Evolutionary conservation across 2,888 invertebrate genomes (phyloP).

Genomic region (Ophion costatus): DNA sequence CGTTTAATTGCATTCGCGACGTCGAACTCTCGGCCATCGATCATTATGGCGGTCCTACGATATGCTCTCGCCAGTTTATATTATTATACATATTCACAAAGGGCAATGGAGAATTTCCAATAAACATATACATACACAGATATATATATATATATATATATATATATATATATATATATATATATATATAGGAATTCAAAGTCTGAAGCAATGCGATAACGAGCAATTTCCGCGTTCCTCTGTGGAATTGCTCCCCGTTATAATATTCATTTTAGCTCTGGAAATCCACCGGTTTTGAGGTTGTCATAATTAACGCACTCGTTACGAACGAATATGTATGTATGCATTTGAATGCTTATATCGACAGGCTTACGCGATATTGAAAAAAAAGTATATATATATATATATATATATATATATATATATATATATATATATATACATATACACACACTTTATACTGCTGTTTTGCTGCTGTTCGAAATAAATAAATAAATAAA

Average conservation of each 20-base stretch:
- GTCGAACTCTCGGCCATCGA: slow-evolving; percentile 2
- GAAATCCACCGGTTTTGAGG: slow-evolving; percentile 1
- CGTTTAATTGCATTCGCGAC: slow-evolving; percentile 21
- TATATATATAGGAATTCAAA: slow-evolving; percentile 2
- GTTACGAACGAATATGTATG: slow-evolving; percentile 15
- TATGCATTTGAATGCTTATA: background rate
- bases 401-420: too few species aligned
- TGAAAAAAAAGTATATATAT: background rate
- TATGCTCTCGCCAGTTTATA: slow-evolving; percentile 18
- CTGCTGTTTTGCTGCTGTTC: too few species aligned
- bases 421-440: too few species aligned
- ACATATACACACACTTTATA: too few species aligned
- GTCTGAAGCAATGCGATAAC: slow-evolving; percentile 48
- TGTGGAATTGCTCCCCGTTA: slow-evolving; percentile 29
- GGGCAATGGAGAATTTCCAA: background rate
- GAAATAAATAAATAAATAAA: too few species aligned
- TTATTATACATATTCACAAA: background rate
- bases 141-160: background rate
- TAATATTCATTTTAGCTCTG: slow-evolving; percentile 29
- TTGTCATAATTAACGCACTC: slow-evolving; percentile 38
- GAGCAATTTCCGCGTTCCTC: slow-evolving; percentile 60
- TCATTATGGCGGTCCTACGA: slow-evolving; percentile 43
- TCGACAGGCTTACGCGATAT: background rate
- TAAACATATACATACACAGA: background rate
- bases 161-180: background rate